Evolutionary conservation across 2,113 vertebrate genomes (phyloP).

Genomic region (Callocephalon fimbriatum): DNA sequence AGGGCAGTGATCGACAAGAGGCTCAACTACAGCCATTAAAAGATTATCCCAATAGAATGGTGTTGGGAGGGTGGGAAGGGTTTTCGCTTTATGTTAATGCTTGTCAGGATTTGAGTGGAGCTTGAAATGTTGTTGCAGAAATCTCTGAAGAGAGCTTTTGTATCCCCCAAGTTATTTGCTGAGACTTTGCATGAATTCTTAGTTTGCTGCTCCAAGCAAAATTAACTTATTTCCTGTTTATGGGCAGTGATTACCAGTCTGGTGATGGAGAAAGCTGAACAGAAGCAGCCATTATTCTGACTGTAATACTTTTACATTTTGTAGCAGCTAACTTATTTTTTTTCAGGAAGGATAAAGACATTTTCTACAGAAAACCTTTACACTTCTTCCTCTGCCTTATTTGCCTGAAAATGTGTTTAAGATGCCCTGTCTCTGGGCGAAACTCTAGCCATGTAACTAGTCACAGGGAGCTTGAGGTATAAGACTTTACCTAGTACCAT

Average conservation of each 20-base stretch:
- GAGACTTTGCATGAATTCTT: neutral
- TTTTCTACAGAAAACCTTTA: neutral
- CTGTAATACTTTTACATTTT: neutral
- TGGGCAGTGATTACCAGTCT: neutral
- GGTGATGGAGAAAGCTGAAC: neutral
- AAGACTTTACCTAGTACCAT: neutral
- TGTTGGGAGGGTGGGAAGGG: neutral
- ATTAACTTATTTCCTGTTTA: neutral
- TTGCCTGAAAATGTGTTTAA: neutral
- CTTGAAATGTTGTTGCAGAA: neutral
- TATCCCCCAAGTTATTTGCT: neutral
- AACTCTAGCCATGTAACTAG: neutral
- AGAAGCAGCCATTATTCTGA: neutral
- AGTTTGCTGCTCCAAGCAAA: neutral
- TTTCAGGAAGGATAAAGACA: neutral
- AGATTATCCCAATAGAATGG: conserved; percentile 16
- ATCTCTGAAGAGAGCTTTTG: neutral
- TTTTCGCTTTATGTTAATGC: neutral
- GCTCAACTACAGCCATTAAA: neutral
- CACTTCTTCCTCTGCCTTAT: neutral
- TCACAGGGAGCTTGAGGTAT: neutral
- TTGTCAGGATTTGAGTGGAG: neutral
- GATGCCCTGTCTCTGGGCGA: neutral
- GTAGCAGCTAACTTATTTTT: neutral
- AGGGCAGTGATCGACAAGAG: conserved; percentile 13